Evolutionary conservation across 35 echinoderm and acorn worm genomes (phyloP).

Genomic region (Chiridota heheva): DNA sequence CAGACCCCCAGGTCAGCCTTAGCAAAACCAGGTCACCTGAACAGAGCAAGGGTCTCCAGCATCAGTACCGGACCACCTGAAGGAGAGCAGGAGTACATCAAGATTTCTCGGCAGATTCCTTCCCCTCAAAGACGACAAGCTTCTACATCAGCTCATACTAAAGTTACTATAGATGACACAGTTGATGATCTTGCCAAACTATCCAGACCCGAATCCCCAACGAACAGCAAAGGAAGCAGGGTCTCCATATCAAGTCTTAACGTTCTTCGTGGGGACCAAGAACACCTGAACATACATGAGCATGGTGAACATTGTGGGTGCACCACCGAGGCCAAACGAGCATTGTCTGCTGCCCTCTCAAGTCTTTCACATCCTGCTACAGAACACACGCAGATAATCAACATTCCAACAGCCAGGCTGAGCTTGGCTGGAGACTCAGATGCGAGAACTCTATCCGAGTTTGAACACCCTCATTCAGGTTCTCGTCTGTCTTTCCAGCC

Average conservation of each 20-base stretch:
- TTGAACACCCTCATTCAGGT: no score
- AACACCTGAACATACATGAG: conserved; percentile 31
- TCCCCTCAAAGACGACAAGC: conserved; percentile 12
- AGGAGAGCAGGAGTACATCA: conserved; percentile 72
- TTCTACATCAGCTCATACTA: not conserved
- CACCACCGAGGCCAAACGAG: conserved; percentile 77
- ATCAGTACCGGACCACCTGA: conserved; percentile 55
- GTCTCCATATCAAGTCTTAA: conserved; percentile 56
- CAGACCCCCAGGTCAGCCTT: conserved; percentile 53
- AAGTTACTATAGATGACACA: not conserved
- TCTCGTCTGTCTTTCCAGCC: conserved; percentile 30
- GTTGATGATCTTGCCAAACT: not conserved
- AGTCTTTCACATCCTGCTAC: conserved; percentile 30
- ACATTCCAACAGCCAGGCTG: conserved; percentile 72
- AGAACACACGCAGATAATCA: conserved; percentile 50
- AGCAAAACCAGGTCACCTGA: conserved; percentile 72
- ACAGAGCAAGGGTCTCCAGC: conserved; percentile 65
- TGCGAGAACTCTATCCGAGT: conserved; percentile 55
- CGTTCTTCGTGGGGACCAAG: conserved; percentile 50
- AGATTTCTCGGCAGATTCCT: conserved; percentile 76
- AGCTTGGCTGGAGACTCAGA: conserved; percentile 51
- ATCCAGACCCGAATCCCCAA: conserved; percentile 9
- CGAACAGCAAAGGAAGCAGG: conserved; percentile 17
- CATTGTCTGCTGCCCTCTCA: conserved; percentile 66
- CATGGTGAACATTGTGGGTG: conserved; percentile 60